Conservation (phyloP, 2,888 invertebrate genomes). For the Drosophila robusta region DNA sequence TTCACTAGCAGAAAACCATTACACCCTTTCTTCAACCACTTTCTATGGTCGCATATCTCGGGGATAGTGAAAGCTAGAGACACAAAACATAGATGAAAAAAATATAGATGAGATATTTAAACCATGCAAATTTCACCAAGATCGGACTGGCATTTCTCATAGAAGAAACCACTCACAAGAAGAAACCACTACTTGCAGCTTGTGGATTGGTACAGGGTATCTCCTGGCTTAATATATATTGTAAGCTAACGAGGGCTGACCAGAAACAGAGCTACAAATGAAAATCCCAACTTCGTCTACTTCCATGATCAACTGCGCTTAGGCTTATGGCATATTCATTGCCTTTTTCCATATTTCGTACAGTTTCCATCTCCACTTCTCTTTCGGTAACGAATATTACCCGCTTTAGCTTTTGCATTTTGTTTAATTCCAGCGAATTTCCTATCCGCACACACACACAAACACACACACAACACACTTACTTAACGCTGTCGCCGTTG, state of each 20-base stretch:
- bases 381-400: conserved; percentile 33
- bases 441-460: conserved; percentile 18
- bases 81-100: too few species aligned
- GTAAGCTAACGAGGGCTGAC: too few species aligned
- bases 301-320: not conserved
- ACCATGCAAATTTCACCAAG: too few species aligned
- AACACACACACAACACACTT: conserved; percentile 14
- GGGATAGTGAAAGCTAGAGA: too few species aligned
- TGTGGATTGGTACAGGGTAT: too few species aligned
- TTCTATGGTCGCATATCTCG: too few species aligned
- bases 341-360: conserved; percentile 16
- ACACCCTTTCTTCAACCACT: too few species aligned
- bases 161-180: too few species aligned
- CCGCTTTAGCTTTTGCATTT: conserved; percentile 36
- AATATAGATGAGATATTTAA: too few species aligned
- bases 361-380: conserved; percentile 11
- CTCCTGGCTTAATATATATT: not conserved
- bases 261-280: not conserved
- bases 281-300: not conserved
- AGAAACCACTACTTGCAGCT: too few species aligned
- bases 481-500: conserved; percentile 9
- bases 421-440: conserved; percentile 36
- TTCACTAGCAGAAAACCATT: too few species aligned
- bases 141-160: too few species aligned
- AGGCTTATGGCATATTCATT: conserved; percentile 3